Conservation (phyloP, 2,888 invertebrate species). For the Hydraecia micacea region DNA sequence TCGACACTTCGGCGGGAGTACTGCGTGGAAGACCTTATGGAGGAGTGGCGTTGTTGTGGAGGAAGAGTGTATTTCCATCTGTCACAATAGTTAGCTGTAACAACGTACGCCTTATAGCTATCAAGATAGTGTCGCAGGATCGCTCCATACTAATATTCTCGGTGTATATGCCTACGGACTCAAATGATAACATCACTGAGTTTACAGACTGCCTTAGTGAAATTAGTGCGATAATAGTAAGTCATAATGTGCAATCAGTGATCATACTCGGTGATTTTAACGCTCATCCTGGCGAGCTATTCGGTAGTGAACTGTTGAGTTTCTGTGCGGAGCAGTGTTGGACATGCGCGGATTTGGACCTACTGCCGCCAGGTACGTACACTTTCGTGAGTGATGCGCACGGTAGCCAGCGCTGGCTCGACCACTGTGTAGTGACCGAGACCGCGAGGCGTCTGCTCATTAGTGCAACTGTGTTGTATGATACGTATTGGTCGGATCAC, state of each 20-base stretch:
- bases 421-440: slow-evolving; percentile 27
- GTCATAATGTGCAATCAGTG: slow-evolving; percentile 23
- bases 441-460: neutral
- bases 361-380: neutral
- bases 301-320: neutral
- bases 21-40: neutral
- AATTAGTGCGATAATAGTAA: slow-evolving; percentile 2
- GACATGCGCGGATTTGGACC: slow-evolving; percentile 3
- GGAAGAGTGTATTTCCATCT: neutral
- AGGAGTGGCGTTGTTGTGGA: neutral
- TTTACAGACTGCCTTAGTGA: slow-evolving; percentile 18
- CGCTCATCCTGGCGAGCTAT: slow-evolving; percentile 7
- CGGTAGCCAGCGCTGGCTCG: slow-evolving; percentile 8
- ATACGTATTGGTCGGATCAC: slow-evolving; percentile 26
- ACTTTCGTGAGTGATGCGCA: neutral
- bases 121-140: neutral
- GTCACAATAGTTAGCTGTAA: neutral
- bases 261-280: slow-evolving; percentile 2
- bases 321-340: slow-evolving; percentile 29
- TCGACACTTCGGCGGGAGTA: neutral
- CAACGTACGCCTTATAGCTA: neutral
- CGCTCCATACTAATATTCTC: neutral
- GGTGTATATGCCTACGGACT: neutral
- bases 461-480: slow-evolving; percentile 7
- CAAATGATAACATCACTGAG: neutral